Conservation (phyloP, 2,888 invertebrate genomes). For the Clunio marinus region DNA sequence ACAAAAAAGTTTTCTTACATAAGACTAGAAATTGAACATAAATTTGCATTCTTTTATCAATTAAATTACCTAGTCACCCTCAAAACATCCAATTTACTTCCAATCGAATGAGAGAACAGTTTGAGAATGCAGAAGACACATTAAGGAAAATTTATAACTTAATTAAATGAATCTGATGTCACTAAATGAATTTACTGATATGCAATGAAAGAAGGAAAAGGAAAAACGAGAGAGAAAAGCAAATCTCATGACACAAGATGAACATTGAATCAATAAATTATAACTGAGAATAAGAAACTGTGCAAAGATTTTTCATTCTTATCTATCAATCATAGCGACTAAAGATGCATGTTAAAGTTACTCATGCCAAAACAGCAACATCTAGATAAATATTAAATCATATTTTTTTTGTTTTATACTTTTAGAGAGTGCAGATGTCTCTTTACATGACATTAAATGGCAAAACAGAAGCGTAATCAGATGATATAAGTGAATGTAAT, state of each 20-base stretch:
- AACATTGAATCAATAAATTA: conserved; percentile 16
- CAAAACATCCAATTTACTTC: too few species aligned
- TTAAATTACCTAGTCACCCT: too few species aligned
- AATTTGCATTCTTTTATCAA: too few species aligned
- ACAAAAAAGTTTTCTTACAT: too few species aligned
- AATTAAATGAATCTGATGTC: conserved; percentile 36
- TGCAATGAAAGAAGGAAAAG: not conserved
- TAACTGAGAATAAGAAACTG: not conserved
- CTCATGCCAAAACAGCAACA: not conserved
- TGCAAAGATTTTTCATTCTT: not conserved
- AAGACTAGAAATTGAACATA: too few species aligned
- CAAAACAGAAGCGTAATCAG: conserved; percentile 32
- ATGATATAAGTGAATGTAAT: conserved; percentile 17
- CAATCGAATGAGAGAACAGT: not conserved
- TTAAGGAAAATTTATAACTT: conserved; percentile 31
- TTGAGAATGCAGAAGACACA: conserved; percentile 7
- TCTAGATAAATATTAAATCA: conserved; percentile 26
- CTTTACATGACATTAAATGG: not conserved
- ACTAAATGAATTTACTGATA: conserved; percentile 11
- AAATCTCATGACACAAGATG: too few species aligned
- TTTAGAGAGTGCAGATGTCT: not conserved
- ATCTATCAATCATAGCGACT: conserved; percentile 24
- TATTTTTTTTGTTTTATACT: not conserved
- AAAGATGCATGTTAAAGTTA: conserved; percentile 1
- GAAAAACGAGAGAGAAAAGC: not conserved